phyloP scores from a whole-genome alignment of 1,140 invertebrate genomes.

The Rhyzopertha dominica region DNA sequence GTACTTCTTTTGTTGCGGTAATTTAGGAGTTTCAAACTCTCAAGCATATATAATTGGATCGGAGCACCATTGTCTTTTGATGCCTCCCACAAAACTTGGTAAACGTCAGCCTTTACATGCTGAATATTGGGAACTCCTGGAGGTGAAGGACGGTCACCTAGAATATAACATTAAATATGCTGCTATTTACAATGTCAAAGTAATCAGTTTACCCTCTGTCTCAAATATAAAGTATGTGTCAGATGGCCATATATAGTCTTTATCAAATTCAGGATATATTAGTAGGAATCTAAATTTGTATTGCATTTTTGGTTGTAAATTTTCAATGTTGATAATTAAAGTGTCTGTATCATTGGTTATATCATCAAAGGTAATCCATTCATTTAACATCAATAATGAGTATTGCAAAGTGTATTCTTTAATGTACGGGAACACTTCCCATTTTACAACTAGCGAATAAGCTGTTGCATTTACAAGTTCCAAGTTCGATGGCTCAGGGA shows the following conservation, averaged over 20 bases:
- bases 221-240: constrained; percentile 66
- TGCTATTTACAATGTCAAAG: constrained; percentile 15
- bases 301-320: constrained; percentile 62
- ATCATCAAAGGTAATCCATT: constrained; percentile 27
- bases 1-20: constrained; percentile 38
- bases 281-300: constrained; percentile 72
- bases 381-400: constrained; percentile 29
- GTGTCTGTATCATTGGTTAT: constrained; percentile 16
- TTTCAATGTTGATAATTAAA: constrained; percentile 45
- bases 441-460: constrained; percentile 55
- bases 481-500: constrained; percentile 61
- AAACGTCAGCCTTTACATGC: constrained; percentile 58
- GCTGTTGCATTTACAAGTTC: constrained; percentile 51
- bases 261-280: constrained; percentile 55
- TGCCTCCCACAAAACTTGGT: constrained; percentile 67
- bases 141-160: constrained; percentile 60
- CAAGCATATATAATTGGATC: constrained; percentile 56
- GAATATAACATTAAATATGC: constrained; percentile 2
- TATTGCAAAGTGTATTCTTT: constrained; percentile 35
- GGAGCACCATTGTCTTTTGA: constrained; percentile 62
- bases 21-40: constrained; percentile 45
- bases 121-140: constrained; percentile 63
- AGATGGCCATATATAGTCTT: constrained; percentile 62
- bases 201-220: constrained; percentile 58
- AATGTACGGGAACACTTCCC: constrained; percentile 52